A percentile compares a stretch with the other conserved stretches of the same genome.
phyloP scores from a whole-genome alignment of 2,113 vertebrate genomes.

The Manacus vitellinus region DNA sequence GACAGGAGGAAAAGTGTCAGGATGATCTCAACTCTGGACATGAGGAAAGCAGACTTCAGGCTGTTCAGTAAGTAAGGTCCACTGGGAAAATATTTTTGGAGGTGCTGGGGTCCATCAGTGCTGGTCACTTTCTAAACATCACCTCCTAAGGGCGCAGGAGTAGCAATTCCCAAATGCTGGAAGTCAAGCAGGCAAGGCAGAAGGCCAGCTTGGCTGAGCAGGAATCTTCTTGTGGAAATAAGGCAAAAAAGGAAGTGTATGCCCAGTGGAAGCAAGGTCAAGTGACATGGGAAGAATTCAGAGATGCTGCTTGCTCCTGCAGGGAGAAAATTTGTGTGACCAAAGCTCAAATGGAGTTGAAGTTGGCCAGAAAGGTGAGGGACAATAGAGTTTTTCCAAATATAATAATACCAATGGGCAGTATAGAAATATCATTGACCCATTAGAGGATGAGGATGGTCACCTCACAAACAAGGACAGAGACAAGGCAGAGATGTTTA shows the following conservation, averaged over 20 bases:
- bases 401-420: too few species aligned
- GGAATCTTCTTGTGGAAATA: background rate
- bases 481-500: too few species aligned
- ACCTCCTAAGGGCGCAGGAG: background rate
- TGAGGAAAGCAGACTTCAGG: background rate
- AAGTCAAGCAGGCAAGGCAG: background rate
- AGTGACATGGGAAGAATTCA: background rate
- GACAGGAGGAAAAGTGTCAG: background rate
- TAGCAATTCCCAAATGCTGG: background rate
- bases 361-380: too few species aligned
- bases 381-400: too few species aligned
- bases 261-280: background rate
- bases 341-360: too few species aligned
- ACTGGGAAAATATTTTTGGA: background rate
- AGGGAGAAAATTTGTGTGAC: too few species aligned
- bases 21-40: background rate
- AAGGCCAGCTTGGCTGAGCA: background rate
- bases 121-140: background rate
- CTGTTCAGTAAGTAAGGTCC: background rate
- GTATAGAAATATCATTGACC: too few species aligned
- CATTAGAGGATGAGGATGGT: too few species aligned
- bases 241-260: background rate
- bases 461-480: too few species aligned
- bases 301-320: background rate
- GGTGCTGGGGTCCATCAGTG: background rate